Evolutionary conservation across 2,113 vertebrate species (phyloP).

Genomic region (Athene cunicularia): DNA sequence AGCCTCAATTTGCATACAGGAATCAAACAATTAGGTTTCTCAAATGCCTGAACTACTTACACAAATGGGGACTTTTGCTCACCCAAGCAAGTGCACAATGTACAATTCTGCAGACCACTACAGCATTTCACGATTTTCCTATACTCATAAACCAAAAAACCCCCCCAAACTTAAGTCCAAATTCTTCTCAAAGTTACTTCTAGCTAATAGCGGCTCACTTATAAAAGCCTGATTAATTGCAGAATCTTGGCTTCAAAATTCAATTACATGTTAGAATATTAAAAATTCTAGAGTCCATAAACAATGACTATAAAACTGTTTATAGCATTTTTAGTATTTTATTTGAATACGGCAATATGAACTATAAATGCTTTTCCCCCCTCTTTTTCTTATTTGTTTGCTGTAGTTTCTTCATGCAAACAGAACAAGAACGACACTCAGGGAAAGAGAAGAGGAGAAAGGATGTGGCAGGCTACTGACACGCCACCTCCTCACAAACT

Average conservation of each 20-base stretch:
- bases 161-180: neutral
- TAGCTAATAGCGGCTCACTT: neutral
- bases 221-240: constrained; percentile 33
- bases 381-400: neutral
- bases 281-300: constrained; percentile 52
- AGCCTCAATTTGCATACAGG: neutral
- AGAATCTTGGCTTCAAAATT: constrained; percentile 47
- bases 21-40: constrained; percentile 2
- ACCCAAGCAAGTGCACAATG: neutral
- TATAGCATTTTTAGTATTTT: constrained; percentile 52
- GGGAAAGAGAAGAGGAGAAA: neutral
- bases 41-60: neutral
- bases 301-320: constrained; percentile 50
- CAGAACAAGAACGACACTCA: accelerated
- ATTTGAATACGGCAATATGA: constrained; percentile 22
- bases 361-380: neutral
- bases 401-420: neutral
- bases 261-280: constrained; percentile 49
- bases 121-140: neutral
- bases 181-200: constrained; percentile 9
- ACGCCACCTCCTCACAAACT: neutral
- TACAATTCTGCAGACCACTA: neutral
- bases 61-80: neutral
- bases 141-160: neutral
- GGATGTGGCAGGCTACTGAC: neutral